Base-by-base conservation (phyloP, 2,888 invertebrate genomes). In the Drosophila meridionalis region DNA sequence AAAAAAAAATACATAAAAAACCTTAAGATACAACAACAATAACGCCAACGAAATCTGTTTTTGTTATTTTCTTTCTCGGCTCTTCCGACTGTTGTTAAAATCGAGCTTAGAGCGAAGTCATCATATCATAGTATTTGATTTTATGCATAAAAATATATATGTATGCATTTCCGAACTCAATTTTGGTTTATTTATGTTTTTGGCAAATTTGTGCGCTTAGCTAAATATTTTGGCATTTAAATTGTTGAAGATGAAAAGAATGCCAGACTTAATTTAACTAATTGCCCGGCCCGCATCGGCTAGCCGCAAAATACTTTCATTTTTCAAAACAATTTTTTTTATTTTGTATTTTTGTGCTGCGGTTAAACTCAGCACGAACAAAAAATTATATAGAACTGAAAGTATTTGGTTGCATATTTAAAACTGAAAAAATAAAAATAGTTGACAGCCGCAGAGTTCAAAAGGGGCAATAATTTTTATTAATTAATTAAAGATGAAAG, bases 401-500 rank as follows among this genome's bases (percentile, higher is more conserved):
- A 80, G 64, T 70, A 80, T 71, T 80, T 76, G 1, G 45, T 5
- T 73, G 68, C 69, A 84, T 69, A 71, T 82, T 78, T 28, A 30
- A 69, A 69, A 86, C 5, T 4, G 0, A 2, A n/a, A 11, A 52
- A 32, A n/a, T 9, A 32, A 12, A 20, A 83, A 78, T 85, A 87
- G 87, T 89, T 89, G 89, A 73, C 89, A 81, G 73, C 53, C 67
- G 62, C 66, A 52, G 63, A 80, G 87, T 76, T 73, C 85, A 85
- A 73, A 68, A 64, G 65, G 77, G 73, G 69, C 70, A 72, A 75
- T 74, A 69, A 90, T 90, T 87, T 90, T 89, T 90, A 88, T 90
- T 87, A 87, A 87, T 87, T 87, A 90, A 87, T 90, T 85, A 90
- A 90, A 90, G 90, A 90, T 90, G 90, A 87, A 90, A 90, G 86